Base-by-base conservation (phyloP, 2,888 invertebrate species). In the Nymphalis polychloros region DNA sequence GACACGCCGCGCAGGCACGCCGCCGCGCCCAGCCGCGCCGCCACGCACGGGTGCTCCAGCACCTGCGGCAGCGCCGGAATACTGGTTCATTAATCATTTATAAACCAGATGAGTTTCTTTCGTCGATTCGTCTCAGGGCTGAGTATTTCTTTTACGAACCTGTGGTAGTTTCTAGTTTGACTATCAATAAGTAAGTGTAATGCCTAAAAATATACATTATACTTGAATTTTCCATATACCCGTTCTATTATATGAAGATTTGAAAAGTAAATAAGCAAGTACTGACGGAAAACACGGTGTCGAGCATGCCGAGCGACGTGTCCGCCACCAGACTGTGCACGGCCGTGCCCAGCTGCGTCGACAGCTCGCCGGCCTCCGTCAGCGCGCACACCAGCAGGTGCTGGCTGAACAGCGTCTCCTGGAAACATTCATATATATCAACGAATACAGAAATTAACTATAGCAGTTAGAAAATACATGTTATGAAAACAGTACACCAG, bases 291-390 rank as follows among this genome's bases (percentile, higher is more conserved):
- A 93, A 94, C 13, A 94, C 93, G 63, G 94, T 94, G 75, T 94
- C 94, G 41, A 94, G 87, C 80, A 94, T 93, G 75, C 94, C 97
- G 73, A 97, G 90, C 1, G 97, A 96, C 49, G 97, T 96, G 88
- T 99, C 99, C 0, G 96, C 95, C 10, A 99, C 94, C 10, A 99
- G 94, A 82, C 97, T 97, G 78, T 97, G 96, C 4, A 98, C 97
- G 0, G 98, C 97, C 0, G 99, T 99, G n/a, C 98, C 98, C 19
- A 99, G 94, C 72, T 97, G 96, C 49, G 97, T 93, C 23, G 98
- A 95, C 68, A 99, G 93, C 80, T 97, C 96, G 2, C 98, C 98
- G 63, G 99, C 95, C 88, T 99, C 99, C 83, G 97, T 98, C 73
- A 99, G 90, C 6, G 98, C 98, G 84, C 99, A 99, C 3, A 98